Evolutionary conservation across 2,113 vertebrate genomes (phyloP).

Genomic region (Tiliqua scincoides): DNA sequence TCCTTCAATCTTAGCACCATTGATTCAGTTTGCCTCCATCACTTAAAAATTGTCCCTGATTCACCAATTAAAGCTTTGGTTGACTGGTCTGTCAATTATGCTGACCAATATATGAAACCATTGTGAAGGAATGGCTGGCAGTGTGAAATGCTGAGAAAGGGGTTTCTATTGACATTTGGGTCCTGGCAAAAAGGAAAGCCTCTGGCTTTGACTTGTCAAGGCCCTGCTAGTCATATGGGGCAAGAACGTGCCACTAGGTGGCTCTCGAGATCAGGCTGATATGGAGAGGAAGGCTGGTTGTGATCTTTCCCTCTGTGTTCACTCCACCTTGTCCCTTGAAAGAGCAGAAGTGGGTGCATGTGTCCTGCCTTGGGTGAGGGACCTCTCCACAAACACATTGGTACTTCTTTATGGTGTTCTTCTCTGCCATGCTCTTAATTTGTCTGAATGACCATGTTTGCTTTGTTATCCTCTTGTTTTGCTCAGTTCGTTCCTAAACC

Average conservation of each 20-base stretch:
- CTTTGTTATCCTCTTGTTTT: fast-evolving
- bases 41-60: background rate
- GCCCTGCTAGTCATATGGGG: background rate
- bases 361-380: background rate
- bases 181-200: constrained; percentile 23
- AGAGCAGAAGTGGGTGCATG: background rate
- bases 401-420: background rate
- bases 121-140: background rate
- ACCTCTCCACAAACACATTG: background rate
- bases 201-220: constrained; percentile 35
- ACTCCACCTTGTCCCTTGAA: background rate
- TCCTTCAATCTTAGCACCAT: background rate
- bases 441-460: background rate
- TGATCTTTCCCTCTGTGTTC: background rate
- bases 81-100: constrained; percentile 20
- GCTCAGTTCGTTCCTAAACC: fast-evolving
- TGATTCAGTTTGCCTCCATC: background rate
- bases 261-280: constrained; percentile 33
- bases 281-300: background rate
- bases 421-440: background rate
- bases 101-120: background rate
- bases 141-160: background rate
- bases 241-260: constrained; percentile 8
- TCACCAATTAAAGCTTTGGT: background rate
- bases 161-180: background rate